These are phyloP conservation scores for Dendroctonus valens DNA, from an alignment of 1,140 invertebrate genomes.

Conservation along the genomic window DNA sequence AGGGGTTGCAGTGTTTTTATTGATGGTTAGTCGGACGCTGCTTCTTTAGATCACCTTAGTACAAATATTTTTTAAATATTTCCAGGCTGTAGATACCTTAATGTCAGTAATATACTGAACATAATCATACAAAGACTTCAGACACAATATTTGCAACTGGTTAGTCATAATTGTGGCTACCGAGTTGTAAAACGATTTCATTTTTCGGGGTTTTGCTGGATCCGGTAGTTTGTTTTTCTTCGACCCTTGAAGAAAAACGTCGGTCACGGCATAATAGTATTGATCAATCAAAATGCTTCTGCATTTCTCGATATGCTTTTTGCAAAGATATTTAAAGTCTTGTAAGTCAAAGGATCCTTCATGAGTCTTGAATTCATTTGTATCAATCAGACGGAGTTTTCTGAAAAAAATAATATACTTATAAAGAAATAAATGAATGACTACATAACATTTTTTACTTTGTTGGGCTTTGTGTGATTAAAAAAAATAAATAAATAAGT, in stretches of 20 bases:
- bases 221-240: conserved; percentile 74
- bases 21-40: no score
- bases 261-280: conserved; percentile 64
- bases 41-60: no score
- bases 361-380: conserved; percentile 55
- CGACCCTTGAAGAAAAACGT: conserved; percentile 66
- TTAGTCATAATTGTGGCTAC: conserved; percentile 83
- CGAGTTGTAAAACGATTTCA: conserved; percentile 80
- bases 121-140: conserved; percentile 79
- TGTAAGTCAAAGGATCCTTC: conserved; percentile 61
- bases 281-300: conserved; percentile 56
- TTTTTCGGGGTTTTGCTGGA: conserved; percentile 61
- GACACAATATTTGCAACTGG: conserved; percentile 74
- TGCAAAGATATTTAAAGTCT: conserved; percentile 58
- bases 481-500: no score
- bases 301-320: conserved; percentile 60
- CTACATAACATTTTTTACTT: no score
- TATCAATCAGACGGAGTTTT: conserved; percentile 50
- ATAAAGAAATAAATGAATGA: no score
- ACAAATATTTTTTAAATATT: no score
- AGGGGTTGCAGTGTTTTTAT: no score
- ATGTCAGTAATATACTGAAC: conserved; percentile 73
- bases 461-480: no score
- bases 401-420: conserved; percentile 37
- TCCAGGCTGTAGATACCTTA: conserved; percentile 55